Evolutionary conservation across 2,113 vertebrate genomes (phyloP).

Genomic region (Nettapus auritus): DNA sequence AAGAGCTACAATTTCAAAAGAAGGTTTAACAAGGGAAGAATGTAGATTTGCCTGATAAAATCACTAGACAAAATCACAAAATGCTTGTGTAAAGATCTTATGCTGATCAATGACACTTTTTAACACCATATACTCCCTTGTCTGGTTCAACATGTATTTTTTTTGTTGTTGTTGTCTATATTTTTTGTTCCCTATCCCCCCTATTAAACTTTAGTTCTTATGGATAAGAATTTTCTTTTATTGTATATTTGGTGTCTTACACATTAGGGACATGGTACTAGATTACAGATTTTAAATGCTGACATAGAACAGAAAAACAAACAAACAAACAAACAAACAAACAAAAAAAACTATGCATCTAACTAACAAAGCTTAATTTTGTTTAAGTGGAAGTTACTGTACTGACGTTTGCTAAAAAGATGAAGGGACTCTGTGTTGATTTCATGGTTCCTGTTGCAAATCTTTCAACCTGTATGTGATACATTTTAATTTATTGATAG

Average conservation of each 20-base stretch:
- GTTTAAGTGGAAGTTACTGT: neutral
- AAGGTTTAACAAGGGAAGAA: neutral
- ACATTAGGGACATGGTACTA: neutral
- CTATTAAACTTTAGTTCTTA: neutral
- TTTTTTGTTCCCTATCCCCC: neutral
- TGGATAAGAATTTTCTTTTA: neutral
- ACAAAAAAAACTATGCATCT: neutral
- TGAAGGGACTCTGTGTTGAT: neutral
- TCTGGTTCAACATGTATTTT: neutral
- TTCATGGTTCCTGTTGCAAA: neutral
- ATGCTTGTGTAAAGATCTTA: neutral
- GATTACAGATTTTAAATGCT: neutral
- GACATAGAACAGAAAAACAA: neutral
- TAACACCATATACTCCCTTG: neutral
- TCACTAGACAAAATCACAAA: neutral
- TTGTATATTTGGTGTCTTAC: neutral
- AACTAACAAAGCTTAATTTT: neutral
- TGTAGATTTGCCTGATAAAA: neutral
- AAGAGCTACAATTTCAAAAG: neutral
- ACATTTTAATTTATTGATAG: neutral
- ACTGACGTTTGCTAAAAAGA: neutral
- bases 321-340: no score
- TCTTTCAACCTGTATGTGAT: neutral
- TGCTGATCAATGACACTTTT: neutral
- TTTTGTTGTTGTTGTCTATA: neutral